phyloP scores from a whole-genome alignment of 2,888 invertebrate genomes.

The Cantharis rustica region DNA sequence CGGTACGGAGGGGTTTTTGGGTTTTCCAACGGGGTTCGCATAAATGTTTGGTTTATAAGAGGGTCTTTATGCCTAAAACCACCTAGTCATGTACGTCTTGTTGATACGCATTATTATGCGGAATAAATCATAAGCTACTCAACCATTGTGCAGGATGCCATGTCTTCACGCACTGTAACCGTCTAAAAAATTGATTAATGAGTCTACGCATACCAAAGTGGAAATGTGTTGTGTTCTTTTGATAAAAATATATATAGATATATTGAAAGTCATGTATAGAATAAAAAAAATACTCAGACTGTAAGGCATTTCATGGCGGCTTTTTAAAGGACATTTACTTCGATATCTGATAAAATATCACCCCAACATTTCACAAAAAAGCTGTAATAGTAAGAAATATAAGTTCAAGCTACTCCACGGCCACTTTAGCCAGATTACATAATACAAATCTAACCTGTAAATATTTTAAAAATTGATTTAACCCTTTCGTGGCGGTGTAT shows the following conservation, averaged over 20 bases:
- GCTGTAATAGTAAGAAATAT: not conserved
- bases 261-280: constrained; percentile 4
- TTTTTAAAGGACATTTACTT: constrained; percentile 3
- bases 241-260: constrained; percentile 17
- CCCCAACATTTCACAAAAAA: not conserved
- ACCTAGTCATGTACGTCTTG: constrained; percentile 14
- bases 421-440: not conserved
- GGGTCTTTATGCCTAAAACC: constrained; percentile 11
- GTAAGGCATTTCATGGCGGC: not conserved
- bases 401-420: not conserved
- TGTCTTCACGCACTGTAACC: constrained; percentile 27
- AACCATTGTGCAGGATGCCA: constrained; percentile 26
- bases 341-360: not conserved
- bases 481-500: not conserved
- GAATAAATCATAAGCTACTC: constrained; percentile 24
- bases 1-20: not conserved
- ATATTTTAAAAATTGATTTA: not conserved
- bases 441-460: not conserved
- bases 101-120: constrained; percentile 25
- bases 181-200: constrained; percentile 30
- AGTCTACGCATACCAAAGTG: constrained; percentile 18
- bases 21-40: not conserved
- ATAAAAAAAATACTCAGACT: constrained; percentile 3
- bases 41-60: constrained; percentile 9
- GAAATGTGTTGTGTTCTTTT: constrained; percentile 17